phyloP scores from a whole-genome alignment of 1,140 invertebrate species.

The Littorina saxatilis region DNA sequence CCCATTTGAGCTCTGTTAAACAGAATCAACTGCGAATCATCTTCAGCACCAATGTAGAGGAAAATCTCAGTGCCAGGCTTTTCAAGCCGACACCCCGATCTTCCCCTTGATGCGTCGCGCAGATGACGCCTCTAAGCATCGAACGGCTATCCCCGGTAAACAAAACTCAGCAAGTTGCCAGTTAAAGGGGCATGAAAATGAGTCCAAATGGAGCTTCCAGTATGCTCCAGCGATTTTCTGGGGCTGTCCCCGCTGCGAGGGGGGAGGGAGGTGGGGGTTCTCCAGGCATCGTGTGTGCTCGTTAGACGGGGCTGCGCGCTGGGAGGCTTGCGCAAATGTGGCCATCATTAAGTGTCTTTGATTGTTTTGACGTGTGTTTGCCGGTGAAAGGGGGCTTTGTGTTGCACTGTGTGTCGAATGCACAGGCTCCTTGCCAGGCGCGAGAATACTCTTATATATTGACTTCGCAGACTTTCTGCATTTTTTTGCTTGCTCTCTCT shows the following conservation, averaged over 20 bases:
- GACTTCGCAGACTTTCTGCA: not conserved
- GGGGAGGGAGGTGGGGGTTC: no score
- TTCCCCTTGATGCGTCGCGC: no score
- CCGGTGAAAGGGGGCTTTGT: not conserved
- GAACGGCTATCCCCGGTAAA: not conserved
- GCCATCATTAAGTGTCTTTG: not conserved
- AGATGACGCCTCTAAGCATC: no score
- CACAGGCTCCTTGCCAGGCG: not conserved
- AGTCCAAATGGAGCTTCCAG: not conserved
- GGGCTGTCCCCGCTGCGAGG: not conserved
- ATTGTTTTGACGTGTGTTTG: slow-evolving; percentile 17
- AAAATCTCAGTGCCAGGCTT: no score
- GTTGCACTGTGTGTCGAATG: not conserved
- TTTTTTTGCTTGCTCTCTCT: no score
- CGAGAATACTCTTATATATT: not conserved
- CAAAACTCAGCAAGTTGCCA: not conserved
- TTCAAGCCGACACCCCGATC: no score
- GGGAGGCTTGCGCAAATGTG: not conserved
- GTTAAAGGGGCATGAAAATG: not conserved
- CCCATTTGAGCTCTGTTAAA: no score
- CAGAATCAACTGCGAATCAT: no score
- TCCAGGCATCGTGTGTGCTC: not conserved
- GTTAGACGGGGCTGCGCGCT: not conserved
- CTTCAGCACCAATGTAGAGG: no score
- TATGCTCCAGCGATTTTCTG: not conserved